Base-by-base conservation (phyloP, 2,113 vertebrate species). In the Lagopus muta region DNA sequence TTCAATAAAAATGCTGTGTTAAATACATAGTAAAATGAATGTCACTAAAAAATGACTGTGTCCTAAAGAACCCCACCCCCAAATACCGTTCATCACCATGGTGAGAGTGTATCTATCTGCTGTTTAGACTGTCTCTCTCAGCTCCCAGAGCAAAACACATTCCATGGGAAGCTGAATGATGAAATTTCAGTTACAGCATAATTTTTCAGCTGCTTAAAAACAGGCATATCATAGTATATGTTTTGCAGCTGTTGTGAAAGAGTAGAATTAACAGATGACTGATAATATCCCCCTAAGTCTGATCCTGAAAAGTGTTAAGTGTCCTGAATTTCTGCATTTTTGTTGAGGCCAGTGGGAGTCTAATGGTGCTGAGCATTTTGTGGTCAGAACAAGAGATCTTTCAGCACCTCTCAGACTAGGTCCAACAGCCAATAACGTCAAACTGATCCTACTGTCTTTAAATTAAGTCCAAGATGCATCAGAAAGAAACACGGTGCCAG, bases 141-240 rank as follows among this genome's bases (percentile, higher is more conserved):
- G 61, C 40, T 95, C 36, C 67, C 38, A 78, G 38, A 92, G 58
- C 71, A 93, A 96, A 97, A 97, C 60, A 60, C 30, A 76, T 96
- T 95, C 78, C 83, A 67, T 83, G 76, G 28, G 73, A 97, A 97
- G 77, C n/a, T 64, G 83, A 96, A 84, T 83, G 71, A 90, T 88
- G 91, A 76, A 91, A 96, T 93, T 85, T 90, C 92, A 86, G 65
- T 96, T 93, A 84, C 66, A 95, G 74, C 67, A 80, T 89, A 88
- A 95, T 92, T 97, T 97, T 96, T 82, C 87, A 97, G 82, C 82
- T 94, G 52, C 95, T 96, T 28, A 86, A 86, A 89, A 93, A 89
- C 25, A 82, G 28, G 25, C 30, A 1, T 92, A 64, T 95, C 88
- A 92, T 95, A 47, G n/a, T 54, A 42, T 71, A 66, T 95, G 45